phyloP scores from a whole-genome alignment of 2,888 invertebrate genomes.

The Metopia argyrocephala region DNA sequence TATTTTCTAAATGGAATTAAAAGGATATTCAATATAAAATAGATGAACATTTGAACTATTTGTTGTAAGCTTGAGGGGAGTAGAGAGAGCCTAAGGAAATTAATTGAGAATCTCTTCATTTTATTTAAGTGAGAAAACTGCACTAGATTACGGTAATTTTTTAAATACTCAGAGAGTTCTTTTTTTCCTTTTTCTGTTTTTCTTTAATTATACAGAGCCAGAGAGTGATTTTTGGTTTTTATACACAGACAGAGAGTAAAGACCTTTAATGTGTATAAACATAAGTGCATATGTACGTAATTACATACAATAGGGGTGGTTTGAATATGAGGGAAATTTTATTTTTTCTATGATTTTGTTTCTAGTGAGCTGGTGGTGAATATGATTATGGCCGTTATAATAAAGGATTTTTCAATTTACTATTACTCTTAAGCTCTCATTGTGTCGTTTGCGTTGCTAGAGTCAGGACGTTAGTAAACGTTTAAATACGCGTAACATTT shows the following conservation, averaged over 20 bases:
- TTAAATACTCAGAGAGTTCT: conserved; percentile 22
- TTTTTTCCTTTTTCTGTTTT: too few relatives aligned
- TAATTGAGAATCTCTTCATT: background rate
- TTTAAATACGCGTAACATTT: conserved; percentile 50
- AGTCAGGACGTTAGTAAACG: conserved; percentile 74
- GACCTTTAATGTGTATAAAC: background rate
- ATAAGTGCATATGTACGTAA: too few relatives aligned
- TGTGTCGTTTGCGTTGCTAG: conserved; percentile 78
- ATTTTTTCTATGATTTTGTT: background rate
- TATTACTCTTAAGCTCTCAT: conserved; percentile 68
- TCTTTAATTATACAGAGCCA: too few relatives aligned
- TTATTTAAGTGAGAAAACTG: background rate
- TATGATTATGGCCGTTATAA: conserved; percentile 48
- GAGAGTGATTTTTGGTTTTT: too few relatives aligned
- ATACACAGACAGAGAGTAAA: background rate
- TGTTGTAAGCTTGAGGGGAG: too few relatives aligned
- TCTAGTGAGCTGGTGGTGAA: conserved; percentile 61
- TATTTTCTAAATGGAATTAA: conserved; percentile 8
- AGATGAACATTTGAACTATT: too few relatives aligned
- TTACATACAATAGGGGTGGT: conserved; percentile 22
- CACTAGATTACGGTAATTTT: conserved; percentile 46
- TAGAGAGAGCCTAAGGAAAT: background rate
- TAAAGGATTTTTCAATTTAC: conserved; percentile 71
- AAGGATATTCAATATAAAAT: background rate
- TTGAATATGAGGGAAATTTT: conserved; percentile 41